Percentiles rank a stretch among this genome's conserved stretches.
phyloP scores from a whole-genome alignment of 2,888 invertebrate species.

The Synanthedon myopaeformis region DNA sequence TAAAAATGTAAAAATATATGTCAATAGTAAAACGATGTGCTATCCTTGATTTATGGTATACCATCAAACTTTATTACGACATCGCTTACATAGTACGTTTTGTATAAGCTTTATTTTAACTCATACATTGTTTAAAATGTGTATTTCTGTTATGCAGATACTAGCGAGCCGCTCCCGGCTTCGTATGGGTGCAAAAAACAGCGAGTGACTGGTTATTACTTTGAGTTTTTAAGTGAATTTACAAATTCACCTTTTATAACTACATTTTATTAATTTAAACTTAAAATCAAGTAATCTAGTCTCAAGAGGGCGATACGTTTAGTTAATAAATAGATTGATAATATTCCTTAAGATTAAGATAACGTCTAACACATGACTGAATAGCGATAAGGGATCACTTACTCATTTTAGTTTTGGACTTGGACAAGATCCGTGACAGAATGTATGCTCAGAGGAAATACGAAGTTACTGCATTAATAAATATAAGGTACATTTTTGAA shows the following conservation, averaged over 20 bases:
- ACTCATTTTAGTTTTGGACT: slow-evolving; percentile 1
- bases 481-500: too few relatives aligned
- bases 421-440: neutral
- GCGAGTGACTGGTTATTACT: too few relatives aligned
- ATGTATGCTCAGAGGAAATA: too few relatives aligned
- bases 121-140: neutral
- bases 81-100: neutral
- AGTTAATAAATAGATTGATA: slow-evolving; percentile 16
- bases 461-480: too few relatives aligned
- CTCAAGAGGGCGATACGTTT: slow-evolving; percentile 17
- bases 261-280: neutral
- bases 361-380: neutral
- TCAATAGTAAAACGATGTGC: neutral
- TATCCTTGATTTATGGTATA: neutral
- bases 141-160: too few relatives aligned
- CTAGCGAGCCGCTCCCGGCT: too few relatives aligned
- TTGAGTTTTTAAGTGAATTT: too few relatives aligned
- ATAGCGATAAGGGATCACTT: neutral
- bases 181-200: too few relatives aligned
- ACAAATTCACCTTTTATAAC: too few relatives aligned
- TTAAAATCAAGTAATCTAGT: neutral
- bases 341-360: neutral
- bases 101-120: neutral
- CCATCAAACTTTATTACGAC: neutral
- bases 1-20: neutral